Evolutionary conservation across 2,113 vertebrate genomes (phyloP).

Genomic region (Peromyscus polionotus): DNA sequence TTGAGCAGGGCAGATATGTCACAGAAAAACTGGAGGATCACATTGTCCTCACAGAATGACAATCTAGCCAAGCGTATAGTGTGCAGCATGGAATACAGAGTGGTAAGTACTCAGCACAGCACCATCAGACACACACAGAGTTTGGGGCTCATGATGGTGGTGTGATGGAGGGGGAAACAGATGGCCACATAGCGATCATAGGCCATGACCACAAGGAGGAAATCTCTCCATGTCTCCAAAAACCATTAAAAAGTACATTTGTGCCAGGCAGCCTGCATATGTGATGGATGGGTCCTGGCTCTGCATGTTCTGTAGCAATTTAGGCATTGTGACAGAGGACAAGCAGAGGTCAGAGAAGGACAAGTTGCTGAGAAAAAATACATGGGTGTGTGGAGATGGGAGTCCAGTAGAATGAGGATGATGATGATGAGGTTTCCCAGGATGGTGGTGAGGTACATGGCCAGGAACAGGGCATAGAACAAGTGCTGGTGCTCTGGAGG

Average conservation of each 20-base stretch:
- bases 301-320: background rate
- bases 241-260: background rate
- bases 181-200: background rate
- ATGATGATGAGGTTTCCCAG: background rate
- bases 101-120: background rate
- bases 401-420: background rate
- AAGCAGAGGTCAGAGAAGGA: background rate
- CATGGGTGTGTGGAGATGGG: background rate
- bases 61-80: background rate
- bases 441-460: background rate
- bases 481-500: background rate
- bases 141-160: background rate
- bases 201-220: background rate
- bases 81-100: background rate
- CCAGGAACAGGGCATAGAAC: background rate
- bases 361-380: background rate
- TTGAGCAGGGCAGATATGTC: background rate
- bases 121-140: background rate
- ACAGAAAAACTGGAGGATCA: background rate
- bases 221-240: background rate
- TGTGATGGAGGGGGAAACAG: background rate
- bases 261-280: background rate
- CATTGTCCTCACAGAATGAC: background rate
- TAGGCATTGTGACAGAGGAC: background rate
- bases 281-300: background rate